Percentiles rank a stretch among this genome's conserved stretches.
phyloP scores from a whole-genome alignment of 1,140 invertebrate genomes.

The Drosophila aff. region DNA sequence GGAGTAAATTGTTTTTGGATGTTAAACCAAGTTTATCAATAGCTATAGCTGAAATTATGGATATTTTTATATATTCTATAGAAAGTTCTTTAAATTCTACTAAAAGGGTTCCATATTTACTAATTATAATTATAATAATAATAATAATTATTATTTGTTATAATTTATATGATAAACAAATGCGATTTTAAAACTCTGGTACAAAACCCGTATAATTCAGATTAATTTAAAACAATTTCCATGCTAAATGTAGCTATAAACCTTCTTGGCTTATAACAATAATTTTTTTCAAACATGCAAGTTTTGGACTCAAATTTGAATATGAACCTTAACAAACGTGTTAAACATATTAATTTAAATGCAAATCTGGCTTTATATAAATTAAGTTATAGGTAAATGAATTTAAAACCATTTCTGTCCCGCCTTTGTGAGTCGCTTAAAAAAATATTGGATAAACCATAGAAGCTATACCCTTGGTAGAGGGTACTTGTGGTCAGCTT shows the following conservation, averaged over 20 bases:
- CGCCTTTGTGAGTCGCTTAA: constrained; percentile 5
- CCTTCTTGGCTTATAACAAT: neutral
- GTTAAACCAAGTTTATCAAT: no score
- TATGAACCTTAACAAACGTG: neutral
- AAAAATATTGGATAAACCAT: neutral
- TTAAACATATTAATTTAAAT: constrained; percentile 4
- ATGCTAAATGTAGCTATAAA: neutral
- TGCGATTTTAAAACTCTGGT: neutral
- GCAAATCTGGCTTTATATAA: neutral
- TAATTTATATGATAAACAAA: neutral
- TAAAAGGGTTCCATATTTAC: neutral
- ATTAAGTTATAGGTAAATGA: neutral
- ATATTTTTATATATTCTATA: neutral
- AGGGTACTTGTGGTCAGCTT: constrained; percentile 21
- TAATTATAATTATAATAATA: neutral
- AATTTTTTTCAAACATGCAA: neutral
- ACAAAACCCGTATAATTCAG: neutral
- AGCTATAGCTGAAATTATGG: neutral
- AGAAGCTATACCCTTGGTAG: constrained; percentile 19
- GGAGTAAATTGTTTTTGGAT: neutral
- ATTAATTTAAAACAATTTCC: neutral
- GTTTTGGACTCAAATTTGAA: neutral
- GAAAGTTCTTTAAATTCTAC: neutral
- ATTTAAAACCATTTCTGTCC: neutral
- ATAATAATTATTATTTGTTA: neutral